Conservation (phyloP, 2,113 vertebrate genomes). For the Mobula birostris region DNA sequence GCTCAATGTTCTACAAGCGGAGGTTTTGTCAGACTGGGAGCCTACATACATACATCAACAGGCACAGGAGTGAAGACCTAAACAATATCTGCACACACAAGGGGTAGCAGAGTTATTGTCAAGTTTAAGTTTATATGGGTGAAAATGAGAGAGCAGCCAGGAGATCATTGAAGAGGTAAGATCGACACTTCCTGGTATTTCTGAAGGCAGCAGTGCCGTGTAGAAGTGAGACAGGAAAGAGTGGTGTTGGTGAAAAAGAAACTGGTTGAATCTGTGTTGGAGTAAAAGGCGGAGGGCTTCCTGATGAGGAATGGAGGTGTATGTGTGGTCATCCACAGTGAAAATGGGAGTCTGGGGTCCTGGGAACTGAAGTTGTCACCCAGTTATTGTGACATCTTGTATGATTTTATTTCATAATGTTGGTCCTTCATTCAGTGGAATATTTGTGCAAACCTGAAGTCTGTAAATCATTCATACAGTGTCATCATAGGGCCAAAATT, state of each 20-base stretch:
- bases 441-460: background rate
- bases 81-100: background rate
- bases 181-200: background rate
- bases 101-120: background rate
- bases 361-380: no score
- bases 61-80: background rate
- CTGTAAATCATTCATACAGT: slow-evolving; percentile 22
- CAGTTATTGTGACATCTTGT: no score
- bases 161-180: no score
- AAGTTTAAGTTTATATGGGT: background rate
- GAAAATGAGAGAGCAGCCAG: background rate
- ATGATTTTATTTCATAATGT: background rate
- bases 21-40: background rate
- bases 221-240: background rate
- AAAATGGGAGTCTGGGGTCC: no score
- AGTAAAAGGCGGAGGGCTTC: no score
- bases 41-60: background rate
- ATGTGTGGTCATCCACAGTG: no score
- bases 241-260: no score
- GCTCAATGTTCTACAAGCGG: background rate
- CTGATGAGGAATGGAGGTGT: no score
- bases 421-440: background rate
- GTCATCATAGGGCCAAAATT: background rate
- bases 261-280: no score
- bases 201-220: background rate